Base-by-base conservation (phyloP, 2,888 invertebrate species). In the Matsumyia berberina region DNA sequence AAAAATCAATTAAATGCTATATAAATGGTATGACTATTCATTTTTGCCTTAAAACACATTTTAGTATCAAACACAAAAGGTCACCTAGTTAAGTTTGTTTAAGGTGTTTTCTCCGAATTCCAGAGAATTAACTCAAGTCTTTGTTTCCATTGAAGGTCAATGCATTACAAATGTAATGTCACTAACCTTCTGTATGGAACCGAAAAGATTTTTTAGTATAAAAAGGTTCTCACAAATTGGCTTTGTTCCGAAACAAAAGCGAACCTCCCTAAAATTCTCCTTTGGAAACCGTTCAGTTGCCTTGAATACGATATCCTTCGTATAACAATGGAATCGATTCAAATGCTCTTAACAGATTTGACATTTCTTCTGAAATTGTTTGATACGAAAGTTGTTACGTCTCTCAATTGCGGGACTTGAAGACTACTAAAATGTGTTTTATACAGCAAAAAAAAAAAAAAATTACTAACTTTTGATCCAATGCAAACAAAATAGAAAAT, bases 381-480 rank as follows among this genome's bases (percentile, higher is more conserved):
- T 35, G 8, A 35, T 46, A 24, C n/a, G 12, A 35, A 44, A 35
- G 12, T 31, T 37, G 24, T 37, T 29, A 46, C 11, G 8, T 46
- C 2, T 11, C 5, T 29, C 15, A 5, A 49, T 35, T 35, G 35
- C 12, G 29, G 2, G 46, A 19, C 37, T 24, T 33, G 12, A 15
- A 15, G 15, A 39, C 35, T 76, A 66, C 67, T 55, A 62, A 82
- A 82, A 82, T 77, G 77, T 66, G 77, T 58, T 66, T 69, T 69
- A 24, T 60, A 17, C 8, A 42, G 5, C 15, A 44, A 37, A 49
- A 31, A 46, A 15, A 39, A 42, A 17, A 37, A 15, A 39, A 33
- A 9, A 24, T 39, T 37, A 4, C 53, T 49, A 35, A 62, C 51
- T 29, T 12, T 49, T 29, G 11, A n/a, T 49, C 17, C 51, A 44